Evolutionary conservation across 2,113 vertebrate species (phyloP).

Genomic region (Pleuronectes platessa): DNA sequence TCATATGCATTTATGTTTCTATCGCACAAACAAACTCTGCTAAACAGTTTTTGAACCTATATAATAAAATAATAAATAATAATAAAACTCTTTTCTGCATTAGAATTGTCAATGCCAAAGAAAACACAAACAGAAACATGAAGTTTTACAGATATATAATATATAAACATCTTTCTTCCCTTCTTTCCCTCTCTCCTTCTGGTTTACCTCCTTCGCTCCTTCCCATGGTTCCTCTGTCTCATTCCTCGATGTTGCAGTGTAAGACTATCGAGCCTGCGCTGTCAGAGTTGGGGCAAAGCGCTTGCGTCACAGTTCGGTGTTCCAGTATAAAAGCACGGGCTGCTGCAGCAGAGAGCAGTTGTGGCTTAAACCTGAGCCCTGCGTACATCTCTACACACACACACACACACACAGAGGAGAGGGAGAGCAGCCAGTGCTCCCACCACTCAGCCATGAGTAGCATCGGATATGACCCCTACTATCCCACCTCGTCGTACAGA

Average conservation of each 20-base stretch:
- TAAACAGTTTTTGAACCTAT: neutral
- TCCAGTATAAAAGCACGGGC: conserved; percentile 74
- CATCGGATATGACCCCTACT: conserved; percentile 80
- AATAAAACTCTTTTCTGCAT: too few species aligned
- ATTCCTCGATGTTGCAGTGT: conserved; percentile 59
- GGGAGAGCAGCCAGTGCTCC: conserved; percentile 61
- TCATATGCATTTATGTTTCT: neutral
- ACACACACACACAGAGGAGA: conserved; percentile 50
- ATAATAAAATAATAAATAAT: too few species aligned
- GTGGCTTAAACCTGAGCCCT: conserved; percentile 67
- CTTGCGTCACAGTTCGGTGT: conserved; percentile 74
- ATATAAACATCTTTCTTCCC: neutral
- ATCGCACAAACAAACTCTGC: neutral
- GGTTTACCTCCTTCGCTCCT: neutral
- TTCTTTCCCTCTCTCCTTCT: conserved; percentile 7
- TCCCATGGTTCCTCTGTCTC: neutral
- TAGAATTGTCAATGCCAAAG: too few species aligned
- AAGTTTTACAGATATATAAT: neutral
- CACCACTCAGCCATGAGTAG: conserved; percentile 75
- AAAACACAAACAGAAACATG: neutral
- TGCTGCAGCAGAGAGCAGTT: conserved; percentile 78
- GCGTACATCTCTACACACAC: conserved; percentile 31
- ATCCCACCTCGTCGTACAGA: conserved; percentile 84
- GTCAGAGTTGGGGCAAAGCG: conserved; percentile 77
- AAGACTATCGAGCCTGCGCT: conserved; percentile 69